Evolutionary conservation across 2,888 invertebrate species (phyloP), one percentile per base, ranked within the genome.

Genomic region (Andrena trimmerana): DNA sequence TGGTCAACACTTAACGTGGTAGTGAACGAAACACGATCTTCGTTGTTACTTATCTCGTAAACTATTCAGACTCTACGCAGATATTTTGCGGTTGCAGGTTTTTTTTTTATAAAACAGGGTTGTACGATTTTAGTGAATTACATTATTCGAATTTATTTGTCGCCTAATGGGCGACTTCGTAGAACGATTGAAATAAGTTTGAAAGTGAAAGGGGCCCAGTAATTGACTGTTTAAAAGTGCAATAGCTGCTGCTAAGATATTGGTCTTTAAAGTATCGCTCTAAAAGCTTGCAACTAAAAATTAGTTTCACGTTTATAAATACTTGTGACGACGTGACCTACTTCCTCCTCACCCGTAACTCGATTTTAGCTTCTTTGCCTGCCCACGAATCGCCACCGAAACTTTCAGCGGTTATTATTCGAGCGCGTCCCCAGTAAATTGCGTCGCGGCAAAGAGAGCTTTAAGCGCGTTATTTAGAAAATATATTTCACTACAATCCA

Each of bases 341-440:
- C n/a, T 52, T 52, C 7, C 52, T 52, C 8, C 6, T 20, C 7
- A 20, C 7, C 6, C 20, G 2, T 7, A 52, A 52, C 29, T 27
- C 2, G 16, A 59, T 72, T 31, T 67, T 29, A 48, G 8, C 27
- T 52, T 24, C 13, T 16, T 29, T n/a, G n/a, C 7, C 6, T 42
- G 6, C 16, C 16, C 24, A n/a, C n/a, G 20, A 57, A 8, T 48
- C n/a, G 27, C 69, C 57, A 36, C n/a, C 31, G 29, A 31, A 62
- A 62, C 60, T 62, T 62, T 33, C 33, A 62, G n/a, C n/a, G n/a
- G 31, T 62, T 16, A n/a, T 62, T 62, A 62, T 31, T 62, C n/a
- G 60, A 2, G 60, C 31, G 16, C 60, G 8, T 62, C 31, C 60
- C n/a, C 16, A 8, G 8, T 29, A 20, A 62, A 62, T 62, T 62